Percentiles rank a stretch among this genome's conserved stretches.
Evolutionary conservation across 2,113 vertebrate genomes (phyloP).

Genomic region (Pelobates fuscus): DNA sequence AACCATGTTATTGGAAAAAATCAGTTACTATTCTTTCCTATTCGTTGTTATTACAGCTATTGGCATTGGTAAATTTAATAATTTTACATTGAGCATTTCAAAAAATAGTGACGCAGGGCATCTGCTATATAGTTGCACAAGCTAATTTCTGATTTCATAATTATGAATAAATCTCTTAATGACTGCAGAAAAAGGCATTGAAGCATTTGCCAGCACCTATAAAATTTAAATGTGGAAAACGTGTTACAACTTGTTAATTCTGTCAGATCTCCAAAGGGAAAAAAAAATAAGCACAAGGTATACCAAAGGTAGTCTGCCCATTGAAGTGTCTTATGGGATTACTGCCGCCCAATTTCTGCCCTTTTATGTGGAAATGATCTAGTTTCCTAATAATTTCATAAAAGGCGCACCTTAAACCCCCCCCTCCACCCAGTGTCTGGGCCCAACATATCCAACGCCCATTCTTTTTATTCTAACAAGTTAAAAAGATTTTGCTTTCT

Average conservation of each 20-base stretch:
- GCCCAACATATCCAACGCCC: slow-evolving; percentile 27
- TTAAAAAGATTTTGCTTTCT: slow-evolving; percentile 15
- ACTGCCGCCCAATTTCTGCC: slow-evolving; percentile 34
- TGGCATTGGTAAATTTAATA: background rate
- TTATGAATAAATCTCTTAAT: slow-evolving; percentile 17
- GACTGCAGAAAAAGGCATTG: background rate
- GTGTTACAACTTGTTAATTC: slow-evolving; percentile 9
- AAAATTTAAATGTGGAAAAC: slow-evolving; percentile 9
- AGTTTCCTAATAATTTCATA: slow-evolving; percentile 39
- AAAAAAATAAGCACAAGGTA: slow-evolving; percentile 17
- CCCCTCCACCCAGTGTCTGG: slow-evolving; percentile 37
- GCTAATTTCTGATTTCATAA: slow-evolving; percentile 27
- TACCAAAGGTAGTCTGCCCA: slow-evolving; percentile 33
- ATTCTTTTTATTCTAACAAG: slow-evolving; percentile 24
- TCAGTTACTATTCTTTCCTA: too few species aligned
- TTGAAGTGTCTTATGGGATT: slow-evolving; percentile 32
- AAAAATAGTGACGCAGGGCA: slow-evolving; percentile 9
- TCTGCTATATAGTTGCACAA: slow-evolving; percentile 17
- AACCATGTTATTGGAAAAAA: too few species aligned
- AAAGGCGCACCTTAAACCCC: slow-evolving; percentile 43
- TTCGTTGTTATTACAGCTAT: background rate
- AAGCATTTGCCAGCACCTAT: slow-evolving; percentile 16
- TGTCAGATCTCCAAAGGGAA: slow-evolving; percentile 6
- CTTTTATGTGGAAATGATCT: slow-evolving; percentile 43
- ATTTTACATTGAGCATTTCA: background rate